Conservation (phyloP, 1,140 invertebrate species). For the Rhagoletis pomonella region DNA sequence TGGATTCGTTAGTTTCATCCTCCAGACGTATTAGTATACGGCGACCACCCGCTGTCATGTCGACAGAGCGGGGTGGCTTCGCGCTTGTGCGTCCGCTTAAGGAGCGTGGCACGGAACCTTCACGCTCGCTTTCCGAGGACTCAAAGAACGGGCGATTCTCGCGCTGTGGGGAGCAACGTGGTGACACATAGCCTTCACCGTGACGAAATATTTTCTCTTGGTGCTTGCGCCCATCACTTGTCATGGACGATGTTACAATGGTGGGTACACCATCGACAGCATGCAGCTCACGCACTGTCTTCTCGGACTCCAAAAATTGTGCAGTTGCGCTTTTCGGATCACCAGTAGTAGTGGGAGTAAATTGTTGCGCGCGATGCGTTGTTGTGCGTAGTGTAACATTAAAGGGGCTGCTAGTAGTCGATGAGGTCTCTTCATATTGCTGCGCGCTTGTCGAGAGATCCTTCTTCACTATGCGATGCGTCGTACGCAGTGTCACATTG, state of each 20-base stretch:
- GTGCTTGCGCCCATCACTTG: constrained; percentile 67
- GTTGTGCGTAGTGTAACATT: constrained; percentile 69
- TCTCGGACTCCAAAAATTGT: constrained; percentile 66
- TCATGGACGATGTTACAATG: constrained; percentile 71
- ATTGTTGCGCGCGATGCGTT: constrained; percentile 59
- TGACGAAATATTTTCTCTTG: constrained; percentile 72
- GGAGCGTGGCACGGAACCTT: constrained; percentile 43
- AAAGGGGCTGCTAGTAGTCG: constrained; percentile 73
- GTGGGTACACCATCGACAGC: constrained; percentile 68
- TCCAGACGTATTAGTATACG: constrained; percentile 70
- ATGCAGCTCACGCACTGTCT: constrained; percentile 65
- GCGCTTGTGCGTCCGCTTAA: constrained; percentile 64
- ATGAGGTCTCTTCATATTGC: constrained; percentile 80
- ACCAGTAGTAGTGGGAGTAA: constrained; percentile 5
- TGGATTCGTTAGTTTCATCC: constrained; percentile 60
- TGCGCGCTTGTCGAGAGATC: constrained; percentile 76
- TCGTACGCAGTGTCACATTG: constrained; percentile 57
- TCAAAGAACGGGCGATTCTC: constrained; percentile 48
- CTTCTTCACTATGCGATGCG: constrained; percentile 75
- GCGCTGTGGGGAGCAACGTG: constrained; percentile 63
- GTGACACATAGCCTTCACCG: constrained; percentile 70
- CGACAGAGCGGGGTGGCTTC: constrained; percentile 67
- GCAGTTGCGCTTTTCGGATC: constrained; percentile 55
- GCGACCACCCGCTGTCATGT: constrained; percentile 69
- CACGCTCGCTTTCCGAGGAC: background rate